Evolutionary conservation across 2,113 vertebrate genomes (phyloP), one percentile per base, ranked within the genome.

Genomic region (Tinamus guttatus): DNA sequence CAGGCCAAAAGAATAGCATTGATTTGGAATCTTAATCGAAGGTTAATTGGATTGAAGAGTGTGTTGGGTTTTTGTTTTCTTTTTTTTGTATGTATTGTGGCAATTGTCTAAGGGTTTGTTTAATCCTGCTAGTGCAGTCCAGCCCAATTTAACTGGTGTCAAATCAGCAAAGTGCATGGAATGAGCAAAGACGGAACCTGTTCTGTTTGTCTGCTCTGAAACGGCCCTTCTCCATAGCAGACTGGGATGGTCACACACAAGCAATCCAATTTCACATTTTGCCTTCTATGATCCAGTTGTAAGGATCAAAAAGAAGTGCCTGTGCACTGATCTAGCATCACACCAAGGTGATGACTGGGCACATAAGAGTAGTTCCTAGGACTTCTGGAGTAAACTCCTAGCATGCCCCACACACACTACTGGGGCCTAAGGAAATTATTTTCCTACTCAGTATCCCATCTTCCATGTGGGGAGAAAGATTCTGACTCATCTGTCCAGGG

Each of bases 1-100:
- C 83, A 10, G 87, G 97, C 96, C 96, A 96, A 93, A 97, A 95
- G 95, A 97, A 51, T 90, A 95, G 87, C 96, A 97, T 98, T 88
- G 98, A 98, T 98, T 98, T 88, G n/a, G 94, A 96, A 97, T 94
- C 88, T 98, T 98, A 98, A 98, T 98, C 94, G 98, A 98, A 98
- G 97, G 97, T 98, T 98, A 98, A 98, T 98, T 98, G 98, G 97
- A 98, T 98, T 98, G 97, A 92, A 93, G 95, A 94, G 95, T 85
- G 95, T 89, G 92, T 87, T 86, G 79, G 81, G 84, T 34, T 95
- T 96, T 93, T 93, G 74, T 81, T 83, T 86, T 60, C 70, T 91
- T 95, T 92, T 32, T n/a, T 0, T 22, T 70, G 71, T 41, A 89
- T 63, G 80, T 94, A 95, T 95, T 96, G 93, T 71, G 79, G 79